Evolutionary conservation across 2,113 vertebrate genomes (phyloP), one percentile per base, ranked within the genome.

Genomic region (Andinoacara biseriatus): DNA sequence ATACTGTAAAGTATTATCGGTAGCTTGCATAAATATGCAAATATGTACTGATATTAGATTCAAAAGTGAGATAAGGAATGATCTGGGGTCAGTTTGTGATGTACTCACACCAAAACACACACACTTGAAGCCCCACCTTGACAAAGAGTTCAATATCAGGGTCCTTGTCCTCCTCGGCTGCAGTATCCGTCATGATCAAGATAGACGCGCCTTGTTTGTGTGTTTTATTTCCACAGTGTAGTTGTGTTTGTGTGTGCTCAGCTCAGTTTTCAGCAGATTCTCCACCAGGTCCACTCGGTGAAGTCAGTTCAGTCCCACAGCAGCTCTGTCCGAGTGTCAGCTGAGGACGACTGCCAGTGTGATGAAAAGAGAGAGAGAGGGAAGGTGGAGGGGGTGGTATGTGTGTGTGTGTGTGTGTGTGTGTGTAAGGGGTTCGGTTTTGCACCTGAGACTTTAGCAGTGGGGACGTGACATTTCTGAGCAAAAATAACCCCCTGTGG

Each of bases 91-190:
- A 75, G 65, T 14, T 60, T 72, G 31, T 14, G 20, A 65, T 58
- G 33, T 24, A 58, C 63, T 31, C 75, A 83, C 38, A 78, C 76
- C 43, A 62, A 43, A 58, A 62, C 29, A 8, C 58, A 84, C 61
- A 85, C 58, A 72, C 7, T 52, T 15, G 52, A 26, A 56, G 58
- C 52, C 93, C 85, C 89, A 94, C 94, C 94, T 94, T 94, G 58
- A 94, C 93, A 90, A 94, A 94, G 7, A 94, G 80, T 58, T 94
- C 94, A 83, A 94, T 94, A 88, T 94, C 94, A 54, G 94, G 94
- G 82, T 94, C 94, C 86, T 93, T 94, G 80, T 94, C 93, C 17
- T 92, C 93, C 62, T 93, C 92, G 1, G 80, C 74, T 18, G 77
- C 86, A 67, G 74, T 31, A 79, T 93, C 93, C 78, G 89, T 93